Base-by-base conservation (phyloP, 2,113 vertebrate genomes). In the Gambusia holbrooki region DNA sequence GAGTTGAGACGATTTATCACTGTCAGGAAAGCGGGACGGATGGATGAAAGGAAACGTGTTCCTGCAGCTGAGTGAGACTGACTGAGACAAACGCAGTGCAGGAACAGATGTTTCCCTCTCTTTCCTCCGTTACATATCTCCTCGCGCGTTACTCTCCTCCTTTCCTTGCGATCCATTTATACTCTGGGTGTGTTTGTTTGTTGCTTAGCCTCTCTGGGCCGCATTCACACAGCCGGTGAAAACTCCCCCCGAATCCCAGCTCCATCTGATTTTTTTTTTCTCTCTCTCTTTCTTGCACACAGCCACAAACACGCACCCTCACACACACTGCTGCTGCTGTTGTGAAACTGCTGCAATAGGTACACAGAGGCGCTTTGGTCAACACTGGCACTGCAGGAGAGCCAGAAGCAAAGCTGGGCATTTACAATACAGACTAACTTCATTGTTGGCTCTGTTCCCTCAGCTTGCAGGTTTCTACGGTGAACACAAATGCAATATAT, bases 101-200 rank as follows among this genome's bases (percentile, higher is more conserved):
- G 67, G 77, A 80, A 76, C 60, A 45, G 73, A 74, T 64, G 42
- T 62, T 63, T 73, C 65, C 51, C 51, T n/a, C 74, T 30, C 74
- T 80, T 73, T 74, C 81, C 75, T 83, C 82, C 85, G 88, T 90
- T 77, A 89, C 94, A 92, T 92, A 93, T 92, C 94, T 88, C 91
- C 63, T 79, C 77, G 42, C 84, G 79, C 61, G 78, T 69, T 76
- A 84, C 71, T 69, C 88, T 87, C 5, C 4, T 76, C 69, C 71
- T 74, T 77, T 89, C 72, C 65, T 87, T 80, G 67, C 22, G 32
- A 60, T 91, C 85, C 84, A 84, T 91, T 92, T 85, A 79, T 90
- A 89, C 82, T 92, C 88, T 93, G 85, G 61, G 87, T 92, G 90
- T 93, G 91, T 94, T 93, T 93, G 91, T 94, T 93, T 92, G 91